Percentiles rank a stretch among this genome's conserved stretches.
phyloP scores from a whole-genome alignment of 2,888 invertebrate species.

The Euphydryas editha region DNA sequence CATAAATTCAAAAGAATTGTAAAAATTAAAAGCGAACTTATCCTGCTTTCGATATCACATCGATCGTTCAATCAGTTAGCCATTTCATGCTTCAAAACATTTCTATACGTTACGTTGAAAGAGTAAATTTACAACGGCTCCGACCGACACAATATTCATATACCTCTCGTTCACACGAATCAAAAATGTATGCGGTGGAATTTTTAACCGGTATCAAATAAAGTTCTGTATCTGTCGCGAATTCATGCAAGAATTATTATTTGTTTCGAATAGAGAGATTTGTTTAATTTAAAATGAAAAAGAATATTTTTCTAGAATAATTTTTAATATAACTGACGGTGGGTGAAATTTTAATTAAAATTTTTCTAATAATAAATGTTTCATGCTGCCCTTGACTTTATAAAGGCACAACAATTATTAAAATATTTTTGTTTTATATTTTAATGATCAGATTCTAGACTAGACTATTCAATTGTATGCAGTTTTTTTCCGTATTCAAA shows the following conservation, averaged over 20 bases:
- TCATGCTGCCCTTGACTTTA: too few species aligned
- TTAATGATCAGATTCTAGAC: too few species aligned
- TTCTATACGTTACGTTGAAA: conserved; percentile 33
- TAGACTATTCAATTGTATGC: too few species aligned
- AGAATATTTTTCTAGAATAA: too few species aligned
- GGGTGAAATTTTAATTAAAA: too few species aligned
- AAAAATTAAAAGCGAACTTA: conserved; percentile 33
- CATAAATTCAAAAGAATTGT: conserved; percentile 9
- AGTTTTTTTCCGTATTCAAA: too few species aligned
- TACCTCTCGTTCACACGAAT: neutral
- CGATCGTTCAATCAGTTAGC: conserved; percentile 40
- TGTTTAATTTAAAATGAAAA: neutral
- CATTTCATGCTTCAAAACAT: conserved; percentile 40
- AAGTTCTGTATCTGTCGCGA: neutral
- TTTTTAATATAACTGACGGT: too few species aligned
- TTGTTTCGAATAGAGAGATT: neutral
- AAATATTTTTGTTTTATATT: too few species aligned
- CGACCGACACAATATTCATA: conserved; percentile 9
- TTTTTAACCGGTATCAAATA: conserved; percentile 9
- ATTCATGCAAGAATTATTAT: conserved; percentile 4
- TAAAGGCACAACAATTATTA: too few species aligned
- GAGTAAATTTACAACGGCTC: conserved; percentile 18
- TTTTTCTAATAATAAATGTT: too few species aligned
- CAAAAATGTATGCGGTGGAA: conserved; percentile 9
- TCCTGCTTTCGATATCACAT: conserved; percentile 33